phyloP scores from a whole-genome alignment of 2,797 vertebrate species.

The Peromyscus aztecus region DNA sequence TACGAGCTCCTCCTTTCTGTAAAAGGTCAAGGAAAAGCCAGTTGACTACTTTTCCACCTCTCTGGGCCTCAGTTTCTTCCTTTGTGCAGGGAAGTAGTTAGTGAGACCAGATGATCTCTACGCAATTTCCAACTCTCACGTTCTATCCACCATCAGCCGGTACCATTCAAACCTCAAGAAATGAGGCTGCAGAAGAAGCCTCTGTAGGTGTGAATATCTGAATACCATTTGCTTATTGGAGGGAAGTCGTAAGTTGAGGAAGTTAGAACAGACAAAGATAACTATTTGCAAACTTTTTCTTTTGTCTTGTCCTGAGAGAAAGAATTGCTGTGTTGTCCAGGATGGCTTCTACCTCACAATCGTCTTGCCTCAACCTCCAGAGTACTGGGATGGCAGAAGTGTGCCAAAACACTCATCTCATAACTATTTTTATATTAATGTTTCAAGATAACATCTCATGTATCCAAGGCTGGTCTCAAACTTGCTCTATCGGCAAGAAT shows the following conservation, averaged over 20 bases:
- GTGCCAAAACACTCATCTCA: not conserved
- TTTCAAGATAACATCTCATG: not conserved
- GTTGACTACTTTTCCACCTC: not conserved
- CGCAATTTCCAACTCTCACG: not conserved
- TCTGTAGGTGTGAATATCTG: not conserved
- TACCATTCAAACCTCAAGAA: not conserved
- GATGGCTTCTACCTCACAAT: not conserved
- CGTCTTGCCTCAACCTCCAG: not conserved
- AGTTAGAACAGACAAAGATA: constrained; percentile 1
- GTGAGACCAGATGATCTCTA: not conserved
- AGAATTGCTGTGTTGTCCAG: not conserved
- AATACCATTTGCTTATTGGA: not conserved
- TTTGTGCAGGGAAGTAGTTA: not conserved
- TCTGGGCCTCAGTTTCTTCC: not conserved
- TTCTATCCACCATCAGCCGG: not conserved
- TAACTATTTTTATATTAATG: not conserved
- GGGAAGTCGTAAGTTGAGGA: not conserved
- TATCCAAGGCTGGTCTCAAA: not conserved
- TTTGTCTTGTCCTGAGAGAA: not conserved
- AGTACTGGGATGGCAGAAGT: not conserved
- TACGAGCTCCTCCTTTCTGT: not conserved
- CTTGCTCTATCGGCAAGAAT: not conserved
- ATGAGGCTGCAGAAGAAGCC: not conserved
- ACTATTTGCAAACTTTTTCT: not conserved
- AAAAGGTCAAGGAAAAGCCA: not conserved